Evolutionary conservation across 2,113 vertebrate species (phyloP).

Genomic region (Tichodroma muraria): DNA sequence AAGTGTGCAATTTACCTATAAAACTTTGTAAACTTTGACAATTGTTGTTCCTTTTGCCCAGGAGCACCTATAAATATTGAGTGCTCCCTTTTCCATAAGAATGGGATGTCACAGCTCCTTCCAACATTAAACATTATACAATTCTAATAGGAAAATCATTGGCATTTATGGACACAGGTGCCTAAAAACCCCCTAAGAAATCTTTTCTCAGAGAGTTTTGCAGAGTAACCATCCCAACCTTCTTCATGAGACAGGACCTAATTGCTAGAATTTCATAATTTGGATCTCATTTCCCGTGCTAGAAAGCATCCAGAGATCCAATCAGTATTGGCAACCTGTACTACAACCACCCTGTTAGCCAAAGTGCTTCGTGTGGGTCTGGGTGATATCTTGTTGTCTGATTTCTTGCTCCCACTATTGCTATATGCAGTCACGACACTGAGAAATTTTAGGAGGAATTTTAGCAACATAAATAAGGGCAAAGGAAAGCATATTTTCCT

Average conservation of each 20-base stretch:
- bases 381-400: not conserved
- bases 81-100: not conserved
- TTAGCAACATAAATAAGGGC: conserved; percentile 40
- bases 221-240: not conserved
- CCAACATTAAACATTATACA: not conserved
- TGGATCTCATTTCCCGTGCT: not conserved
- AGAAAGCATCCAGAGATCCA: not conserved
- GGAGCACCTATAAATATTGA: not conserved
- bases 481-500: conserved; percentile 13
- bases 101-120: not conserved
- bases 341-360: not conserved
- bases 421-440: conserved; percentile 10
- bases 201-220: not conserved
- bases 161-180: not conserved
- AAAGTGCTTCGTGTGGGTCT: not conserved
- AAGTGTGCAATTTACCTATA: not conserved
- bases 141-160: not conserved
- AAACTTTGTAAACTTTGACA: not conserved
- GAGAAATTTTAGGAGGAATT: conserved; percentile 33
- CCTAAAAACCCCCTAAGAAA: not conserved
- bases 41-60: not conserved
- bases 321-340: not conserved
- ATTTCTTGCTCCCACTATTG: conserved; percentile 46
- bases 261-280: not conserved
- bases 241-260: not conserved